These are phyloP conservation scores for Drosophila formosana DNA, from an alignment of 2,888 invertebrate species.

Conservation along the genomic window DNA sequence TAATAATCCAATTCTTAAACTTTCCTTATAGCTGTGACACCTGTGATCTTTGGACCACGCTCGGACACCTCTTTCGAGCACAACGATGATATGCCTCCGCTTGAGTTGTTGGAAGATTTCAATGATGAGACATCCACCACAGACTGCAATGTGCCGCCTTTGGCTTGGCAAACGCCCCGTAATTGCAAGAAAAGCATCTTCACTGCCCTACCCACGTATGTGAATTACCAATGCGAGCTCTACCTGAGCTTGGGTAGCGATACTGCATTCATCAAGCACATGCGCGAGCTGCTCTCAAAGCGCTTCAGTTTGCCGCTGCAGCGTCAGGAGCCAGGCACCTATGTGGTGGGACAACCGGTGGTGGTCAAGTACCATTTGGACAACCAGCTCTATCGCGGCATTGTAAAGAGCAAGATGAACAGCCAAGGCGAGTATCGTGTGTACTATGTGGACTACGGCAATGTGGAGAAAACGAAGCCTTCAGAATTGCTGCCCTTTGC, in stretches of 20 bases:
- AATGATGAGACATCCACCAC: slow-evolving; percentile 34
- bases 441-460: slow-evolving; percentile 93
- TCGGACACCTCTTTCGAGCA: background rate
- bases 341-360: slow-evolving; percentile 87
- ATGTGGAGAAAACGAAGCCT: slow-evolving; percentile 88
- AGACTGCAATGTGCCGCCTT: slow-evolving; percentile 42
- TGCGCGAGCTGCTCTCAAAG: slow-evolving; percentile 86
- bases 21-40: background rate
- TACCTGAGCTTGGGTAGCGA: slow-evolving; percentile 82
- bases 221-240: slow-evolving; percentile 87
- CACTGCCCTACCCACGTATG: slow-evolving; percentile 88
- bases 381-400: slow-evolving; percentile 90
- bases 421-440: slow-evolving; percentile 86
- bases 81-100: slow-evolving; percentile 53
- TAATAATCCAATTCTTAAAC: background rate
- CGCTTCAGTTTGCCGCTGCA: slow-evolving; percentile 80
- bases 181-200: slow-evolving; percentile 86
- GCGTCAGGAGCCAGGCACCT: slow-evolving; percentile 20
- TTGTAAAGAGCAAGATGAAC: slow-evolving; percentile 36
- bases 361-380: slow-evolving; percentile 89
- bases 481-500: slow-evolving; percentile 88
- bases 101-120: slow-evolving; percentile 41
- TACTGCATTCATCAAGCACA: slow-evolving; percentile 85
- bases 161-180: slow-evolving; percentile 88
- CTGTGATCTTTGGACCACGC: background rate